phyloP scores from a whole-genome alignment of 2,888 invertebrate species.

The Latrodectus elegans region DNA sequence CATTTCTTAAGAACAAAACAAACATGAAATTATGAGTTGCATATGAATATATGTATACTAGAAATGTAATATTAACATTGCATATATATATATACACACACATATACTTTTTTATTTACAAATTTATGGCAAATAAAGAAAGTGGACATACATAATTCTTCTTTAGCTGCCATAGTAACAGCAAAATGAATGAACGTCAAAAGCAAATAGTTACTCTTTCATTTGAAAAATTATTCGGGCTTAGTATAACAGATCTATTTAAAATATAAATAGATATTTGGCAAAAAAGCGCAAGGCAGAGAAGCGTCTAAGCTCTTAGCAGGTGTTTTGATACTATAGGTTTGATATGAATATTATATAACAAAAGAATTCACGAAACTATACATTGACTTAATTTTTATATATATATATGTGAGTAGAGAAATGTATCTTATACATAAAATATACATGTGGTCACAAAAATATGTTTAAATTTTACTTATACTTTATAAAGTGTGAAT shows the following conservation, averaged over 20 bases:
- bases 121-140: constrained; percentile 57
- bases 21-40: constrained; percentile 40
- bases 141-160: constrained; percentile 43
- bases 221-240: no score
- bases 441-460: no score
- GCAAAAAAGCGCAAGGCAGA: no score
- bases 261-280: no score
- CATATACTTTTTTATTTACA: constrained; percentile 59
- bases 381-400: no score
- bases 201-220: constrained; percentile 32
- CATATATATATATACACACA: background rate
- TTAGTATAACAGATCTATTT: no score
- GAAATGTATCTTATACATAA: no score
- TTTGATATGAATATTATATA: background rate
- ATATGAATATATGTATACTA: constrained; percentile 46
- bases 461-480: no score
- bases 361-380: no score
- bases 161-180: constrained; percentile 60
- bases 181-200: constrained; percentile 39
- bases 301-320: no score
- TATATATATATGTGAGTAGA: no score
- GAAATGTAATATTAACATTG: constrained; percentile 50
- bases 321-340: background rate
- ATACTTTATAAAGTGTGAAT: no score
- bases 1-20: constrained; percentile 18